Conservation (phyloP, 2,797 vertebrate genomes). For the Chaetophractus vellerosus region DNA sequence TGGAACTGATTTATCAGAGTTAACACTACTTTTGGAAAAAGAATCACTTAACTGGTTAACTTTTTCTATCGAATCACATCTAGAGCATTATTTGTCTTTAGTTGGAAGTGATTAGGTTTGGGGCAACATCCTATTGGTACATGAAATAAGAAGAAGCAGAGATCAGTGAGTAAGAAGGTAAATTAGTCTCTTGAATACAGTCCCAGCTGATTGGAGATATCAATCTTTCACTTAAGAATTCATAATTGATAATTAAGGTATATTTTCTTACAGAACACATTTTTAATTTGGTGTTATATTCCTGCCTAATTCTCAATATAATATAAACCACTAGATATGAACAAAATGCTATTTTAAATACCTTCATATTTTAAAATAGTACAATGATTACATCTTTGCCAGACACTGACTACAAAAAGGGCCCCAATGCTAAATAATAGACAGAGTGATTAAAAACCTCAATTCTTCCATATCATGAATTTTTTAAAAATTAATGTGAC, state of each 20-base stretch:
- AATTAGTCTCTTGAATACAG: not conserved
- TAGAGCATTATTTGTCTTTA: slow-evolving; percentile 2
- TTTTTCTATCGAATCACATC: not conserved
- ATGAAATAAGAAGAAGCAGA: not conserved
- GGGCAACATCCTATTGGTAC: not conserved
- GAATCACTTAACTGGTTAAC: not conserved
- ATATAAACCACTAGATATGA: slow-evolving; percentile 34
- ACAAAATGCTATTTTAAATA: slow-evolving; percentile 32
- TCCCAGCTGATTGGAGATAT: not conserved
- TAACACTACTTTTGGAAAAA: not conserved
- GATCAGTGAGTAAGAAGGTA: not conserved
- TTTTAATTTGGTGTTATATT: not conserved
- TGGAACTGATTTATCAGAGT: not conserved
- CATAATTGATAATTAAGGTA: no score
- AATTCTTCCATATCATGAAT: not conserved
- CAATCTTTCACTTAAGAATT: not conserved
- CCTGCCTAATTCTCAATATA: slow-evolving; percentile 23
- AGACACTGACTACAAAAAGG: not conserved
- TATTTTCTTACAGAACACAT: slow-evolving; percentile 1
- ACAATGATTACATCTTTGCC: not conserved
- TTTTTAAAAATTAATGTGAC: slow-evolving; percentile 69
- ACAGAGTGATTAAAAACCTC: not conserved
- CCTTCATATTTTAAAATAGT: not conserved
- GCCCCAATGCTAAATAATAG: not conserved
- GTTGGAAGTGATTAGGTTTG: not conserved